A percentile compares a stretch with the other conserved stretches of the same genome.
phyloP scores from a whole-genome alignment of 2,888 invertebrate species.

The Pedicia rivosa region DNA sequence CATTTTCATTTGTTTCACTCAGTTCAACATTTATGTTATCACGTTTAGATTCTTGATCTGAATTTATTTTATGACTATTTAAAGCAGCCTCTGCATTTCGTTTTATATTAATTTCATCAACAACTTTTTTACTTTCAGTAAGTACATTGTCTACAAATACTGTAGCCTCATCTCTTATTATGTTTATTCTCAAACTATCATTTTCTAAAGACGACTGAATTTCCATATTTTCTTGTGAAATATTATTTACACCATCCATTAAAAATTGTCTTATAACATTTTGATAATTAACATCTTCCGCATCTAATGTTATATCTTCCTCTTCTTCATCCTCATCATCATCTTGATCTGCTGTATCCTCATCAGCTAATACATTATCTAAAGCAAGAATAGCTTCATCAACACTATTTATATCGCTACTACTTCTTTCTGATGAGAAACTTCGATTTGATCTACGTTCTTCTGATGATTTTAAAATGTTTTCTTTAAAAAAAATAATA shows the following conservation, averaged over 20 bases:
- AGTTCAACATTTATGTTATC: no score
- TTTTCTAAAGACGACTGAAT: no score
- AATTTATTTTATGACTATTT: not conserved
- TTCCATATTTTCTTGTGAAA: no score
- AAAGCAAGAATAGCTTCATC: conserved; percentile 16
- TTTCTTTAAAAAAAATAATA: no score
- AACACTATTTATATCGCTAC: conserved; percentile 12
- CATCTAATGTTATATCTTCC: conserved; percentile 7
- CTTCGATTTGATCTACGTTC: conserved; percentile 10
- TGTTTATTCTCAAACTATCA: not conserved
- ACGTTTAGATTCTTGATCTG: no score
- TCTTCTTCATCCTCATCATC: conserved; percentile 8
- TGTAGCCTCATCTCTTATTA: conserved; percentile 9
- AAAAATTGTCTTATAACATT: conserved; percentile 11
- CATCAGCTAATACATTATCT: conserved; percentile 11
- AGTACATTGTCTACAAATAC: conserved; percentile 14
- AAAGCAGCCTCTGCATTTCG: no score
- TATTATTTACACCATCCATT: conserved; percentile 9
- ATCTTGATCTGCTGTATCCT: conserved; percentile 7
- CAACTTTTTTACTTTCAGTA: conserved; percentile 12
- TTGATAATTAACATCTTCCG: conserved; percentile 9
- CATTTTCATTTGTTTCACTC: no score
- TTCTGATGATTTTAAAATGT: no score
- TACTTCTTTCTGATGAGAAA: conserved; percentile 9
- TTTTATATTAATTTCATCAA: no score